Conservation (phyloP, 2,113 vertebrate species). For the Regulus satrapa region DNA sequence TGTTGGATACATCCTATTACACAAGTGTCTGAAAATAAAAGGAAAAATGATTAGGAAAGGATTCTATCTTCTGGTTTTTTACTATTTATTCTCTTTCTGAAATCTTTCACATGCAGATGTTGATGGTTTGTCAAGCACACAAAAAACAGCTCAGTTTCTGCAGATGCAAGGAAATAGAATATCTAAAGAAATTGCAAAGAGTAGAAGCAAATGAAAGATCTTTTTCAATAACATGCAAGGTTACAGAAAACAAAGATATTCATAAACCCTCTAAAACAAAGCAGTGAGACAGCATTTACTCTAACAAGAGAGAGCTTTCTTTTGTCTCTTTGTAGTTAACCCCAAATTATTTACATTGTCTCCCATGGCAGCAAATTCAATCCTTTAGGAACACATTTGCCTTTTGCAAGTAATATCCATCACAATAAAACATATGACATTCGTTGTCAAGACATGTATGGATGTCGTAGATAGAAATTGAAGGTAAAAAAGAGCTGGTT, state of each 20-base stretch:
- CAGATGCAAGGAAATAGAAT: not conserved
- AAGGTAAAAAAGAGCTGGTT: not conserved
- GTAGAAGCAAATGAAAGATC: conserved; percentile 50
- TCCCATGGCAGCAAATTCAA: conserved; percentile 48
- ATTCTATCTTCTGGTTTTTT: not conserved
- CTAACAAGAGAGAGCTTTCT: conserved; percentile 3
- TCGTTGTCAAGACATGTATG: not conserved
- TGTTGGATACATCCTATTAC: not conserved
- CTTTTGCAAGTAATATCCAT: not conserved
- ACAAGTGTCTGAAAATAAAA: not conserved
- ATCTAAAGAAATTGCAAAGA: conserved; percentile 2
- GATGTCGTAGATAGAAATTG: not conserved
- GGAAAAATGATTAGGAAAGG: not conserved
- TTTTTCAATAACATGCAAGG: conserved; percentile 29
- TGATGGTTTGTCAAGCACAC: conserved; percentile 16
- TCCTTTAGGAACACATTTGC: conserved; percentile 7
- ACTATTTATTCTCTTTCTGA: not conserved
- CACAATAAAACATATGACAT: not conserved
- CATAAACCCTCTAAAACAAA: conserved; percentile 44
- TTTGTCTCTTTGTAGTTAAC: conserved; percentile 29
- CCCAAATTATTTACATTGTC: conserved; percentile 37
- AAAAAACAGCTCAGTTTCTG: conserved; percentile 10
- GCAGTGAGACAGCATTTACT: conserved; percentile 21
- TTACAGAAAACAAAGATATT: conserved; percentile 19
- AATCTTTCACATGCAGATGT: not conserved